Conservation (phyloP, 2,888 invertebrate genomes). For the Mesochorus sp. region DNA sequence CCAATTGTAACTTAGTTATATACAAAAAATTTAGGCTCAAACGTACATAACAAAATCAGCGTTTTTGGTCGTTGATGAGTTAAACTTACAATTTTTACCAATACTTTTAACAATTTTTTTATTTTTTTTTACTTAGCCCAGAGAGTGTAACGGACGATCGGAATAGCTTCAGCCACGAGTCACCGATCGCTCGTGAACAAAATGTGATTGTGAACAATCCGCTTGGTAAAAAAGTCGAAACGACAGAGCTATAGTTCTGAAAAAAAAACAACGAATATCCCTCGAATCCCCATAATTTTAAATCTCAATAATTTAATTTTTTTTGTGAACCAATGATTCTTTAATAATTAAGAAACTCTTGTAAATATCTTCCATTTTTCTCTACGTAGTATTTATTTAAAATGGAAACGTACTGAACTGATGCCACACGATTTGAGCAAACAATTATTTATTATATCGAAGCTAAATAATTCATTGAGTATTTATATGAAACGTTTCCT, state of each 20-base stretch:
- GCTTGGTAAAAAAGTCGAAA: conserved; percentile 78
- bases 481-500: conserved; percentile 9
- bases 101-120: conserved; percentile 43
- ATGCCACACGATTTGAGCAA: conserved; percentile 42
- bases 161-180: conserved; percentile 78
- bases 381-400: conserved; percentile 60
- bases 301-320: too few species aligned
- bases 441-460: conserved; percentile 60
- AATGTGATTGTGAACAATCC: conserved; percentile 77
- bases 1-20: too few species aligned
- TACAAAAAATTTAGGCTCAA: too few species aligned
- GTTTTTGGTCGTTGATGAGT: too few species aligned
- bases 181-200: conserved; percentile 70
- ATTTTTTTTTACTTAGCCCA: conserved; percentile 67
- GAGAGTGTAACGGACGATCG: conserved; percentile 78
- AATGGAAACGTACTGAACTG: conserved; percentile 43
- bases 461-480: neutral
- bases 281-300: neutral
- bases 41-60: too few species aligned
- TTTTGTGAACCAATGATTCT: too few species aligned
- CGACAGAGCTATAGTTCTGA: conserved; percentile 73
- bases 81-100: too few species aligned
- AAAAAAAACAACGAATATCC: neutral
- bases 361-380: conserved; percentile 56
- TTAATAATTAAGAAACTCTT: too few species aligned